Evolutionary conservation across 2,797 vertebrate species (phyloP).

Genomic region (Toxotes lorentzi): DNA sequence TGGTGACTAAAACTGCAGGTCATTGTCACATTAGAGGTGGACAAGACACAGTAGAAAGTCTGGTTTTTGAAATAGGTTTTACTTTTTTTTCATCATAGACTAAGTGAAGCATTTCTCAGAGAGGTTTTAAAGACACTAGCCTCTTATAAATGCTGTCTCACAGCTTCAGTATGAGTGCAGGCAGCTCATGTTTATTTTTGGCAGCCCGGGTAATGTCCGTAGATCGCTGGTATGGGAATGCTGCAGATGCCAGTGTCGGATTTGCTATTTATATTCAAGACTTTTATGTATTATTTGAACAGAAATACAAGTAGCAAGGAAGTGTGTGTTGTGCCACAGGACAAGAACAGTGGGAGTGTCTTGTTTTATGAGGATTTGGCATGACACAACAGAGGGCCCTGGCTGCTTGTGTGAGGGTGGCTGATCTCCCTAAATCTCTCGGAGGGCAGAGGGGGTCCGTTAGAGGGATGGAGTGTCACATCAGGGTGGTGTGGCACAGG

Average conservation of each 20-base stretch:
- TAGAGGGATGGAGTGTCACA: conserved; percentile 49
- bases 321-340: conserved; percentile 17
- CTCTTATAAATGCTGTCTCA: conserved; percentile 63
- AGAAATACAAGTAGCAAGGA: conserved; percentile 31
- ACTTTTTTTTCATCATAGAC: not conserved
- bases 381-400: conserved; percentile 35
- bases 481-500: conserved; percentile 43
- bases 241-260: conserved; percentile 63
- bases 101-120: conserved; percentile 14
- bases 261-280: conserved; percentile 59
- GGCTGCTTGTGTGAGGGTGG: conserved; percentile 44
- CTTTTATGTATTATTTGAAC: conserved; percentile 35
- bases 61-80: not conserved
- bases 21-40: not conserved
- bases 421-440: conserved; percentile 24
- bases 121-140: conserved; percentile 29
- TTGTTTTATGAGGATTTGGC: conserved; percentile 46
- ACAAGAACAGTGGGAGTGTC: conserved; percentile 28
- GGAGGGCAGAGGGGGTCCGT: conserved; percentile 37
- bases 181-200: conserved; percentile 71
- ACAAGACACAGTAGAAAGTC: not conserved
- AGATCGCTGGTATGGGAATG: conserved; percentile 53
- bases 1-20: conserved; percentile 4
- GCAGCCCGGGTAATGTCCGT: conserved; percentile 46
- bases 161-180: conserved; percentile 47